Evolutionary conservation across 2,888 invertebrate genomes (phyloP), one percentile per base, ranked within the genome.

Genomic region (Mayetiola destructor): DNA sequence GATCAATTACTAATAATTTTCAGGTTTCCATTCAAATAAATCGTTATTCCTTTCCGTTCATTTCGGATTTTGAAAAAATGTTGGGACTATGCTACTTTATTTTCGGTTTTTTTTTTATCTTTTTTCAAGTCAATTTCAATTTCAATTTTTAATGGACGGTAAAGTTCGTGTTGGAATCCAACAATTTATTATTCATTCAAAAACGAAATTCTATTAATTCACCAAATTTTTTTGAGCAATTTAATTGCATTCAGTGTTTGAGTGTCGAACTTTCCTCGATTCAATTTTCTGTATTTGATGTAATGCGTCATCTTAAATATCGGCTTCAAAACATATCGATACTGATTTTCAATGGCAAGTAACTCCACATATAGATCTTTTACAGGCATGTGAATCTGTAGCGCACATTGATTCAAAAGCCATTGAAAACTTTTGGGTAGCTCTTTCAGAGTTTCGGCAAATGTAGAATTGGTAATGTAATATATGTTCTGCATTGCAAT

Each of bases 1-100:
- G 1, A 67, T 93, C 1, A 77, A 85, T 60, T 96, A 85, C 69
- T 88, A 69, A 54, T 36, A 35, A 16, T 20, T 29, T 10, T 32
- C 5, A 27, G 14, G 14, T 8, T 52, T 42, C 8, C 23, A 23
- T 9, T 6, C 27, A 52, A 52, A 18, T 9, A 16, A 32, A 29
- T 23, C 32, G 8, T 12, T 32, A 32, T 32, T n/a, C n/a, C n/a
- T n/a, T n/a, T n/a, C n/a, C n/a, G n/a, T n/a, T n/a, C n/a, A n/a
- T n/a, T n/a, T n/a, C n/a, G n/a, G n/a, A n/a, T n/a, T n/a, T n/a
- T n/a, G n/a, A n/a, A n/a, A n/a, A n/a, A n/a, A n/a, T n/a, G n/a
- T n/a, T n/a, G n/a, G n/a, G n/a, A n/a, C n/a, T n/a, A n/a, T n/a
- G n/a, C n/a, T n/a, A n/a, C n/a, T n/a, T n/a, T n/a, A n/a, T n/a